A percentile compares a stretch with the other conserved stretches of the same genome.
Conservation (phyloP, 2,888 invertebrate species). For the Nysson spinosus region DNA sequence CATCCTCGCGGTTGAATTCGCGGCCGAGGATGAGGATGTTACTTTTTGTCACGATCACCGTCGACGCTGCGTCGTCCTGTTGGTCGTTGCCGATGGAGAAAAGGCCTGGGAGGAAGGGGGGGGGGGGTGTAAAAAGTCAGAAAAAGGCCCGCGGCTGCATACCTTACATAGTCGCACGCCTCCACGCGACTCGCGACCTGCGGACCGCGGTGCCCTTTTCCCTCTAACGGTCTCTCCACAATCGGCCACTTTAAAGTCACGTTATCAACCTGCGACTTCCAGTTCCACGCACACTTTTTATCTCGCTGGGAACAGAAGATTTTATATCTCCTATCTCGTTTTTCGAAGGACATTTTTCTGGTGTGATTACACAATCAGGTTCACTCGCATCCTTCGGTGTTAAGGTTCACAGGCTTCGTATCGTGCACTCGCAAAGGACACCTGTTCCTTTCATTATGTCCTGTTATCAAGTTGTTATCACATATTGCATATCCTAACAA, state of each 20-base stretch:
- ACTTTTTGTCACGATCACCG: conserved; percentile 41
- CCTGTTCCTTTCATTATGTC: no score
- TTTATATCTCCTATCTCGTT: no score
- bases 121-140: conserved; percentile 63
- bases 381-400: no score
- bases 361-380: no score
- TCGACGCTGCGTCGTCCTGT: conserved; percentile 18
- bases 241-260: conserved; percentile 1
- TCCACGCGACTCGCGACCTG: conserved; percentile 67
- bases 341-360: no score
- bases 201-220: conserved; percentile 27
- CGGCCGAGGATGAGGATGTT: conserved; percentile 53
- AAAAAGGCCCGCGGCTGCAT: conserved; percentile 64
- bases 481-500: no score
- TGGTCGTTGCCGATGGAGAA: conserved; percentile 15
- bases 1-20: conserved; percentile 10
- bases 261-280: conserved; percentile 14
- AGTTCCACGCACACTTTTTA: not conserved
- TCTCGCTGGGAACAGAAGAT: not conserved
- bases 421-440: no score
- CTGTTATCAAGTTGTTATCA: no score
- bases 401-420: no score
- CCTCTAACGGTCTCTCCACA: conserved; percentile 35
- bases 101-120: conserved; percentile 38
- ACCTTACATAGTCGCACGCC: conserved; percentile 71